Conservation (phyloP, 2,888 invertebrate species). For the Synanthedon vespiformis region DNA sequence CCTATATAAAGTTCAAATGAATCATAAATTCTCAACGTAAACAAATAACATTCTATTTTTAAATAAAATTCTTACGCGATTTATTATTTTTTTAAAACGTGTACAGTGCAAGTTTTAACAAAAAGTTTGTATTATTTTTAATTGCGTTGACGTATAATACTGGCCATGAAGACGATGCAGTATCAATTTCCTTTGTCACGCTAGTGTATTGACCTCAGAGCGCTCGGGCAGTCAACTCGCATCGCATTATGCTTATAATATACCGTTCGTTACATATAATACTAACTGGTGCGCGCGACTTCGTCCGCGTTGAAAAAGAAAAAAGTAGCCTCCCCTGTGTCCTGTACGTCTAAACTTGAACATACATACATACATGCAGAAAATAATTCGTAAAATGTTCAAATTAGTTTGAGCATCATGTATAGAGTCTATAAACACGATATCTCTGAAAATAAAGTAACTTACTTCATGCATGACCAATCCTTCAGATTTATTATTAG, state of each 20-base stretch:
- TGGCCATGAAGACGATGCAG: neutral
- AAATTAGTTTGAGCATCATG: no score
- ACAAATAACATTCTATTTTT: slow-evolving; percentile 27
- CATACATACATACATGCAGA: no score
- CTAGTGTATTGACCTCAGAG: slow-evolving; percentile 36
- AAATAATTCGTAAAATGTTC: no score
- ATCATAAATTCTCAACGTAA: slow-evolving; percentile 10
- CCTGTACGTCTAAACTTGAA: no score
- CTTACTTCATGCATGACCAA: no score
- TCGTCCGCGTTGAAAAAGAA: no score
- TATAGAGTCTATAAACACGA: no score
- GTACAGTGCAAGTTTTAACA: neutral
- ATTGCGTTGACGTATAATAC: neutral
- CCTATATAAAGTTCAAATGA: neutral
- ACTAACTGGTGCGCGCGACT: no score
- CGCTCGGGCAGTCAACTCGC: slow-evolving; percentile 29
- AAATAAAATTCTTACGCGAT: slow-evolving; percentile 11
- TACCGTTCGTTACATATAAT: slow-evolving; percentile 39
- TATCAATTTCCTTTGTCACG: slow-evolving; percentile 26
- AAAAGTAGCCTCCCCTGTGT: no score
- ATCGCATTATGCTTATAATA: slow-evolving; percentile 4
- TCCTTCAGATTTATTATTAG: no score
- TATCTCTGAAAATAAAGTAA: no score
- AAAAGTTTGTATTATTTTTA: neutral
- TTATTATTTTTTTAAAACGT: neutral